Base-by-base conservation (phyloP, 92 coral and sea anemone genomes). In the Phenganax marumi region DNA sequence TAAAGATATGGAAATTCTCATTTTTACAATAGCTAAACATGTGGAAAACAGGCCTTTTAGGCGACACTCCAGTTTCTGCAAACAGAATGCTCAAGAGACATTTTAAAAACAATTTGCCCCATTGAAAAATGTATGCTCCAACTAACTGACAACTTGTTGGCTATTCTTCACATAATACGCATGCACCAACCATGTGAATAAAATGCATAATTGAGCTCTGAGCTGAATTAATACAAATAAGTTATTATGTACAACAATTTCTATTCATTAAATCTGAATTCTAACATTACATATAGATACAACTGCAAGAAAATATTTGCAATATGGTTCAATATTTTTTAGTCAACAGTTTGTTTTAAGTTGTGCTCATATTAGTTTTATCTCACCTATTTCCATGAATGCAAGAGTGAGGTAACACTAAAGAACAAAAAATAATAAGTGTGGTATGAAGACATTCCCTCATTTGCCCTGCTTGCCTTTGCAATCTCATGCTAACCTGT, bases 401-500 rank as follows among this genome's bases (percentile, higher is more conserved):
- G 56, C 81, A 77, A 12, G 81, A 77, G 43, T 61, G 81, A 16
- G 81, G 52, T 62, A 77, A 57, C 81, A 77, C 81, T 77, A 77
- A 16, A 62, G 62, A 56, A 14, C 3, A 39, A 43, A 8, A 21
- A 10, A 75, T 25, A 12, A 12, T 52, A 57, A 56, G 43, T 33
- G 43, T 33, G 43, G 43, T 33, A 33, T 33, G 43, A 33, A 33
- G 43, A 33, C 43, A 33, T 5, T 33, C 43, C 43, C 43, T 33
- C 43, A 33, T 33, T 33, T 46, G 49, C n/a, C 17, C 50, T 24
- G 1, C 1, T 21, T 8, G 24, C 22, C 7, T 56, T 56, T 14
- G 17, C 22, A 7, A 14, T 14, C 17, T 56, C 3, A 8, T 56
- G 22, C 63, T 14, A 21, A 14, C 63, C 63, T 14, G 22, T 56